Base-by-base conservation (phyloP, 2,113 vertebrate species). In the Odocoileus hemionus region DNA sequence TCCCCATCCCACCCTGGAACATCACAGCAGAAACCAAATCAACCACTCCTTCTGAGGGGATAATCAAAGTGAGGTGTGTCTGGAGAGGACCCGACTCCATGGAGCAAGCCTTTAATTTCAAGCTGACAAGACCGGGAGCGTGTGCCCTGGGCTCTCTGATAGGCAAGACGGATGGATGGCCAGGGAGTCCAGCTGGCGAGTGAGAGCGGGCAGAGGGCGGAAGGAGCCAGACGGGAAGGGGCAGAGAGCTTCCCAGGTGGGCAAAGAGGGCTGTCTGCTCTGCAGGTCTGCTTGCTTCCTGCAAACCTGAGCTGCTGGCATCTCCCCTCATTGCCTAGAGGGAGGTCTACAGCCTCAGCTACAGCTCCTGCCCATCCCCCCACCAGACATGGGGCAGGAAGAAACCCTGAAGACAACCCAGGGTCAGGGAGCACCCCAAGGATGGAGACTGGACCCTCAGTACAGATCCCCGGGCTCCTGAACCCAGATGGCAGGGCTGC, bases 41-140 rank as follows among this genome's bases (percentile, higher is more conserved):
- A 14, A 50, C 8, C 8, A 26, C 60, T 97, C 82, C 96, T 97
- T 95, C 96, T 64, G 5, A 85, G 11, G 57, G 80, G 43, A 61
- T 78, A 70, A 95, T 89, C 60, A 93, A 86, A 98, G 86, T 50
- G 93, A 93, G 57, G 10, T 3, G 1, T 74, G 91, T 91, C 91
- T 11, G 8, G 94, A 98, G 58, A 97, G 92, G 50, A 15, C 80
- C 76, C 6, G 2, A 47, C 55, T 96, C 43, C 0, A 0, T 17
- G 36, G 89, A 86, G 79, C 97, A 98, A 93, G 96, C 93, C 97
- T 98, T 96, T 97, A 95, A 97, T 98, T 98, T 98, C 95, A 98
- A 98, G 94, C 89, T 97, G 97, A 96, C 94, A 96, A 98, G 97
- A 61, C 82, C 89, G 93, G 91, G 85, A 98, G 94, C 70, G 0